Percentiles rank a stretch among this genome's conserved stretches.
These are phyloP conservation scores for Rhinichthys osculus DNA, from an alignment of 2,797 vertebrate genomes.

Conservation along the genomic window DNA sequence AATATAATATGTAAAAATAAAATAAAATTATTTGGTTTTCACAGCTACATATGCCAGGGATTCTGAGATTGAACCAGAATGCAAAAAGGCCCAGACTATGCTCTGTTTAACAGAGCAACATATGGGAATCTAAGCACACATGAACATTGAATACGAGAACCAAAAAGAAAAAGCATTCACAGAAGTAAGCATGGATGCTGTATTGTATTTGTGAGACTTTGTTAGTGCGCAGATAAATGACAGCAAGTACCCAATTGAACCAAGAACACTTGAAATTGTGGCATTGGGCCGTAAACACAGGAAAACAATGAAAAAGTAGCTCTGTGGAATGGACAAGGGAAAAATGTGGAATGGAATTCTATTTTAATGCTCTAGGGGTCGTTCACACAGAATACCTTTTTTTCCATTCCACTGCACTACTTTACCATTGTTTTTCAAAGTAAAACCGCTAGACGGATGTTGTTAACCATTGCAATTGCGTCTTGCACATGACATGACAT, in stretches of 20 bases:
- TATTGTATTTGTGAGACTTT: constrained; percentile 13
- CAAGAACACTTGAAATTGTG: constrained; percentile 6
- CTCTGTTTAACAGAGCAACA: constrained; percentile 50
- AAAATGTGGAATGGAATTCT: not conserved
- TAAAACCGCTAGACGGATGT: not conserved
- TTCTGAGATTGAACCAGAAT: constrained; percentile 41
- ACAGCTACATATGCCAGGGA: constrained; percentile 54
- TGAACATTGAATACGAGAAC: constrained; percentile 39
- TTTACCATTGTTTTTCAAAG: not conserved
- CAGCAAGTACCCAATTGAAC: not conserved
- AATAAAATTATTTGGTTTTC: constrained; percentile 56
- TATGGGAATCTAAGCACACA: constrained; percentile 42
- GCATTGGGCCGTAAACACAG: not conserved
- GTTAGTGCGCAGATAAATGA: not conserved
- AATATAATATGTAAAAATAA: constrained; percentile 43
- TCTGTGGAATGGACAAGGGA: not conserved
- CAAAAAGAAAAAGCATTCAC: constrained; percentile 43
- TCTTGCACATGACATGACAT: not conserved
- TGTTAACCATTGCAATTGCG: not conserved
- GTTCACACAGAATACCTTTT: not conserved
- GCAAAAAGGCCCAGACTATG: constrained; percentile 28
- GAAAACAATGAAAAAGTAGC: not conserved
- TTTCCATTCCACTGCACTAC: not conserved
- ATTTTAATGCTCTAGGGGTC: not conserved
- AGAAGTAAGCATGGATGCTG: constrained; percentile 32